Conservation (phyloP, 2,113 vertebrate species). For the Pollachius pollachius region DNA sequence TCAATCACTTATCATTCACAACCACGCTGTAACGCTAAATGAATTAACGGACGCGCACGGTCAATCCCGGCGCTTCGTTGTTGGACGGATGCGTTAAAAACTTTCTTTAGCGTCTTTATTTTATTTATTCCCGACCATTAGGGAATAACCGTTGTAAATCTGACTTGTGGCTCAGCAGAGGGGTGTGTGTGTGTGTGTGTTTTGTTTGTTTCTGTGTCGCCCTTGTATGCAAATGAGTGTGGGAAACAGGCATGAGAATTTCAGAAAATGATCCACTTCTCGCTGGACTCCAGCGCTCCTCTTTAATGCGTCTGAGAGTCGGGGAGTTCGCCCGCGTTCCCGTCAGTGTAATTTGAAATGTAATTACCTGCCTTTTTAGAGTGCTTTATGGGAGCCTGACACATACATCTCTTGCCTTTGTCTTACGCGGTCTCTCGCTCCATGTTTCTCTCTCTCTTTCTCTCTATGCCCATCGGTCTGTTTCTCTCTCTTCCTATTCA, state of each 20-base stretch:
- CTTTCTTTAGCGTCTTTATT: too few relatives aligned
- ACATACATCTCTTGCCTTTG: slow-evolving; percentile 32
- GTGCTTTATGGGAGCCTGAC: slow-evolving; percentile 59
- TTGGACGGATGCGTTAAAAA: too few relatives aligned
- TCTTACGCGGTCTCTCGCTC: background rate
- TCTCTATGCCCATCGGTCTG: too few relatives aligned
- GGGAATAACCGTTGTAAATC: background rate
- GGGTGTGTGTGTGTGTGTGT: background rate
- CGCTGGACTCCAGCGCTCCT: slow-evolving; percentile 31
- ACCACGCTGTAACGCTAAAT: too few relatives aligned
- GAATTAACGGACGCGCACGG: too few relatives aligned
- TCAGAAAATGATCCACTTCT: slow-evolving; percentile 46
- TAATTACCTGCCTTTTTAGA: slow-evolving; percentile 69
- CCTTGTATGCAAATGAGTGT: slow-evolving; percentile 50
- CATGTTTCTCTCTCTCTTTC: slow-evolving; percentile 40
- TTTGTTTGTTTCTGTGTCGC: too few relatives aligned
- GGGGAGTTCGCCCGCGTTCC: slow-evolving; percentile 56
- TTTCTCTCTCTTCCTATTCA: too few relatives aligned
- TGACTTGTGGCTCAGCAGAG: slow-evolving; percentile 21
- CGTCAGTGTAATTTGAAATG: slow-evolving; percentile 67
- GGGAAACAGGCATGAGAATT: slow-evolving; percentile 40
- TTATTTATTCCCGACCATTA: too few relatives aligned
- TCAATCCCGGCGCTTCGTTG: too few relatives aligned
- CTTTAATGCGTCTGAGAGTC: slow-evolving; percentile 56
- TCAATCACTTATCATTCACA: too few relatives aligned